Evolutionary conservation across 2,888 invertebrate genomes (phyloP), one percentile per base, ranked within the genome.

Genomic region (Papilio demoleus): DNA sequence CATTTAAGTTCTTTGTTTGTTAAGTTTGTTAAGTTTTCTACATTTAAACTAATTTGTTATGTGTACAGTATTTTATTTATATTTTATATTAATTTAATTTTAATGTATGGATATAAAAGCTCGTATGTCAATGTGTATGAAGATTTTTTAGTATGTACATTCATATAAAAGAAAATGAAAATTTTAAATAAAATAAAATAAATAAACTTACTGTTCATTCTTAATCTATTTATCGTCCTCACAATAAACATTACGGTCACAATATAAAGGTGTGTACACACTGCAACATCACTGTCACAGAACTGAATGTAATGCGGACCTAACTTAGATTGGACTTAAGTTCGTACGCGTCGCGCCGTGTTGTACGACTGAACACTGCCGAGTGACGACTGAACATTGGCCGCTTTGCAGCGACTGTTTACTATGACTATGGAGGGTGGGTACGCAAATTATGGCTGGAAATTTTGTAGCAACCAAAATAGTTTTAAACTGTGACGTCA

Each of bases 211-310:
- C 91, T 88, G 76, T 81, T 83, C 88, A 90, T 91, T 80, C 80
- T 90, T 71, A 82, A 79, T 85, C 83, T 80, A 79, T 82, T 77
- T 80, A 81, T 82, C 83, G 83, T 87, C 87, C 87, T 77, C 74
- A 78, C 73, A 75, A 71, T 70, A 77, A 80, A 78, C 77, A 80
- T 79, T 71, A 72, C 68, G 70, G 79, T 81, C 83, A 88, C 82
- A 81, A 81, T 76, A 79, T 78, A 77, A 78, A 77, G 73, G 70
- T 70, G 71, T 70, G 74, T 76, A 71, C 80, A 83, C 86, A 87
- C 83, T 74, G 74, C 81, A 77, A 83, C 90, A 91, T 90, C 90
- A 90, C 90, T 86, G 76, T 80, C 88, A 90, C 88, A 85, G 76
- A 85, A 88, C 89, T 76, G 70, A 67, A 50, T 63, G 17, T 47